Percentiles rank a stretch among this genome's conserved stretches.
These are phyloP conservation scores for Masticophis lateralis DNA, from an alignment of 2,797 vertebrate species.

Conservation along the genomic window DNA sequence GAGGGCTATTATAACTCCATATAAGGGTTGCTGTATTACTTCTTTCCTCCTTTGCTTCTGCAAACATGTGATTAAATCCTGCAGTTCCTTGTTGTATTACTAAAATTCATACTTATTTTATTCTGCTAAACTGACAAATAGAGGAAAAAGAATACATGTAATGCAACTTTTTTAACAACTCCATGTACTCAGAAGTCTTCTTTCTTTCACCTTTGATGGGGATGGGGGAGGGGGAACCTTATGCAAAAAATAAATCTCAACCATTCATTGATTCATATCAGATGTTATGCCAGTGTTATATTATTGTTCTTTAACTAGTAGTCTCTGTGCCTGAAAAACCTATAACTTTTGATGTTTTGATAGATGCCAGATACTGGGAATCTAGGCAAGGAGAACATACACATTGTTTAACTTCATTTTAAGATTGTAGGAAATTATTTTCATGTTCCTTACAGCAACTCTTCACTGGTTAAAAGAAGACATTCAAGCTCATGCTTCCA, in stretches of 20 bases:
- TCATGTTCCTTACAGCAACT: neutral
- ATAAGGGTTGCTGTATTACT: conserved; percentile 25
- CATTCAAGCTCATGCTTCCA: neutral
- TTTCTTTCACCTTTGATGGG: neutral
- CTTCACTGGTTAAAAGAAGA: neutral
- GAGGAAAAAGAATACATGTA: neutral
- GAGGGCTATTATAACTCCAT: conserved; percentile 6
- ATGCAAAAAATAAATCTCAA: neutral
- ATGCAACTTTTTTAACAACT: neutral
- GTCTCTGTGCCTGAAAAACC: neutral
- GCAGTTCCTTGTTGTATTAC: conserved; percentile 4
- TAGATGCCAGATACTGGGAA: neutral
- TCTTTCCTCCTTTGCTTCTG: conserved; percentile 33
- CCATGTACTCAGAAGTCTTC: neutral
- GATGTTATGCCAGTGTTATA: neutral
- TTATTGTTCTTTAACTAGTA: neutral
- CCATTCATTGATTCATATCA: neutral
- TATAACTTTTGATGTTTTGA: neutral
- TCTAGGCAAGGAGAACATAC: neutral
- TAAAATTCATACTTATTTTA: neutral
- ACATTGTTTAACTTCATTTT: neutral
- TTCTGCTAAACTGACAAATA: neutral
- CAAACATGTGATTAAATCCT: conserved; percentile 24
- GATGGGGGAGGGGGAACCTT: neutral
- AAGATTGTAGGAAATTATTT: neutral